Evolutionary conservation across 92 coral and sea anemone genomes (phyloP).

Genomic region (Zoanthus sansibaricus): DNA sequence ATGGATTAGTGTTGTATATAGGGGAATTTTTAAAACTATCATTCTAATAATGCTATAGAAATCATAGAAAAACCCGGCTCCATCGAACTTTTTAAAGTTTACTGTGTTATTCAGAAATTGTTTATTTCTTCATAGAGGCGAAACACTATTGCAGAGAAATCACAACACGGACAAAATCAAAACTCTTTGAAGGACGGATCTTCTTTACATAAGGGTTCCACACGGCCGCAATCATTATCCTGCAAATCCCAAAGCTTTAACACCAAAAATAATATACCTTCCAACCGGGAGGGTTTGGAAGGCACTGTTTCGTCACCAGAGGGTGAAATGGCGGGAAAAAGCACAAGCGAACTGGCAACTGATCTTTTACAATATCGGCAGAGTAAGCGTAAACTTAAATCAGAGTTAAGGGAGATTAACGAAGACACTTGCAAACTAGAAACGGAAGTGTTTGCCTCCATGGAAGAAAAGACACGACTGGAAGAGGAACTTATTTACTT

Average conservation of each 20-base stretch:
- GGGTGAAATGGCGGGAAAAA: slow-evolving; percentile 49
- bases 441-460: slow-evolving; percentile 85
- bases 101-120: neutral
- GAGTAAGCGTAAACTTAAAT: slow-evolving; percentile 61
- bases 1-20: no score
- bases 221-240: slow-evolving; percentile 16
- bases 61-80: no score
- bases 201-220: neutral
- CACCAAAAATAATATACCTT: neutral
- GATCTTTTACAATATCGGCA: slow-evolving; percentile 37
- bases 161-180: neutral
- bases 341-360: slow-evolving; percentile 22
- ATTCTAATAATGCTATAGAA: no score
- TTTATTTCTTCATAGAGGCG: neutral
- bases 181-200: slow-evolving; percentile 13
- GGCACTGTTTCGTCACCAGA: slow-evolving; percentile 39
- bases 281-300: slow-evolving; percentile 5
- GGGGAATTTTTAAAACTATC: no score
- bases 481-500: slow-evolving; percentile 82
- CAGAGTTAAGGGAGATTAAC: slow-evolving; percentile 72
- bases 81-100: no score
- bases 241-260: slow-evolving; percentile 16
- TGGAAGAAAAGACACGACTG: slow-evolving; percentile 87
- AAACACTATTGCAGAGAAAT: slow-evolving; percentile 9
- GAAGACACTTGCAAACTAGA: slow-evolving; percentile 85